Base-by-base conservation (phyloP, 35 echinoderm and acorn worm species). In the Apostichopus parvimensis region DNA sequence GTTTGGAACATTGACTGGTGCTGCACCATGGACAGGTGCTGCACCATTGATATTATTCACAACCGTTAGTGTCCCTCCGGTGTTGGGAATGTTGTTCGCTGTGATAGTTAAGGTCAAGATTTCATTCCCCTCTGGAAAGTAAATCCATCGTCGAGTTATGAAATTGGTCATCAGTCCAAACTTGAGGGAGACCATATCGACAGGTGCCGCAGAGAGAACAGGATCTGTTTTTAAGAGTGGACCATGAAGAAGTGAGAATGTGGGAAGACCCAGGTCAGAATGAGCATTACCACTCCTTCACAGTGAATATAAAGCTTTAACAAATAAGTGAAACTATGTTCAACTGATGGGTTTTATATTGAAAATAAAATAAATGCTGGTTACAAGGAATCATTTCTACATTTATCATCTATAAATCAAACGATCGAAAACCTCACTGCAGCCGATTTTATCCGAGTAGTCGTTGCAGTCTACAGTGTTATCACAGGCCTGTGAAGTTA, bases 401-500 rank as follows among this genome's bases (percentile, higher is more conserved):
- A 4, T 45, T 45, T 4, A 45, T 45, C 34, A 45, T 45, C 3
- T 45, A 4, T 45, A 45, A 45, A 45, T 45, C 34, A 45, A 45
- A 45, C 34, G 34, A 45, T 45, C 34, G 34, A 45, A 88, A 57
- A 28, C 26, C 89, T 91, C 78, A 91, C 89, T 26, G n/a, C 89
- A 91, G 17, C 89, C 89, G 22, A 77, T 91, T 59, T 91, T 76
- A 68, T 91, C 89, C 6, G 89, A 91, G 17, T 78, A 78, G 20
- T 91, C 89, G n/a, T 5, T 54, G 9, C 89, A 91, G 28, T 91
- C 89, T 6, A 91, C 56, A 14, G 79, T 58, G 89, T 28, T 78
- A 73, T 22, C 18, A 28, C 88, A 90, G 9, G 72, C 28, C 70
- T 90, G 89, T 22, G 11, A 57, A 58, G n/a, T 79, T 73, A 91